Evolutionary conservation across 2,888 invertebrate genomes (phyloP), one percentile per base, ranked within the genome.

Genomic region (Sarcophaga subvicina): DNA sequence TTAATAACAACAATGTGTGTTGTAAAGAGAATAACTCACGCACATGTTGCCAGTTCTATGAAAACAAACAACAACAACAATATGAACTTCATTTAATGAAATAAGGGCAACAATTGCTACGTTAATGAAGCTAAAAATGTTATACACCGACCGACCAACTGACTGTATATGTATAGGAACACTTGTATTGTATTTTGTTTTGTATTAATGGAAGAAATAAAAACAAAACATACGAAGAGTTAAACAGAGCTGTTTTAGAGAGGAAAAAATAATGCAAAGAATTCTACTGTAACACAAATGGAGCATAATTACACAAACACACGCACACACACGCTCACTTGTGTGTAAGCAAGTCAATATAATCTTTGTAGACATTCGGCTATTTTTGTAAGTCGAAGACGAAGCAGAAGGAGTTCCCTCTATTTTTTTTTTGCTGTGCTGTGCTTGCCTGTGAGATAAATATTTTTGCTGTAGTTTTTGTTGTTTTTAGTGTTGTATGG

Each of bases 61-160:
- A 66, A 60, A 75, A 45, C n/a, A 79, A 71, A 75, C 82, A 73
- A 86, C 64, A 82, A 67, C 20, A 70, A 4, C 4, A 20, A 73
- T 66, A 72, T 72, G 81, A 64, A 73, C 80, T 80, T 84, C 81
- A 84, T 84, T 87, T 87, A 84, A 82, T 82, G 66, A 84, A 88
- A 86, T 83, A 88, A 88, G 88, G 88, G 88, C 86, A 88, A 84
- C 82, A 88, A 88, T 85, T 87, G 87, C 80, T 72, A 85, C 85
- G 88, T 86, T 88, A 86, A 88, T 88, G 88, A 88, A 88, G 86
- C 88, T 88, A 82, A 86, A 88, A 86, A 79, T 83, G 83, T 90
- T 89, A 88, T 88, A 76, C 60, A 77, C 8, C 37, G 37, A 37
- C 37, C 37, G 37, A 37, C 37, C 37, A 4, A 27, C 2, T 10